phyloP scores from a whole-genome alignment of 2,888 invertebrate species.

The Papilio protenor region DNA sequence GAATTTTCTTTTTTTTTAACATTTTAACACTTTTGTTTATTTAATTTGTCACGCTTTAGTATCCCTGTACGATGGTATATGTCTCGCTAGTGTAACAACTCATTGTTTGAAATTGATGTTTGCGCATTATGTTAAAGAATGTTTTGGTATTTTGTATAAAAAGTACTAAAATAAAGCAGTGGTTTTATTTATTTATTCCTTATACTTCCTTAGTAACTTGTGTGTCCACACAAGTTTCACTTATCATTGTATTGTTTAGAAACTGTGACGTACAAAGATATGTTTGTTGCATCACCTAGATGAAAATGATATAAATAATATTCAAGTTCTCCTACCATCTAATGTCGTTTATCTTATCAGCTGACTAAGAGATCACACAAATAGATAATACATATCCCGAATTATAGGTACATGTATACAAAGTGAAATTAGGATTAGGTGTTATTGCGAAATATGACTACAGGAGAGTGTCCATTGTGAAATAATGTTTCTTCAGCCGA shows the following conservation, averaged over 20 bases:
- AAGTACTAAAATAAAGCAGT: slow-evolving; percentile 57
- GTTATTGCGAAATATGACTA: no score
- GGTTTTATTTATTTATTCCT: slow-evolving; percentile 44
- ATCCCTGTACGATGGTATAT: slow-evolving; percentile 45
- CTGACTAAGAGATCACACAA: background rate
- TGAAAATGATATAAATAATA: background rate
- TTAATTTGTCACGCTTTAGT: slow-evolving; percentile 50
- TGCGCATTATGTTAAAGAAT: slow-evolving; percentile 63
- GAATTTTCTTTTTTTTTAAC: slow-evolving; percentile 29
- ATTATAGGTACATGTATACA: no score
- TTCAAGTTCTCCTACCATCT: no score
- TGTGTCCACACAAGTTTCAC: background rate
- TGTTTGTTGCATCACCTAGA: background rate
- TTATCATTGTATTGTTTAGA: background rate
- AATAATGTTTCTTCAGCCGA: no score
- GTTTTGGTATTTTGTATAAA: slow-evolving; percentile 77
- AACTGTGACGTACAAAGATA: background rate
- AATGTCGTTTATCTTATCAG: background rate
- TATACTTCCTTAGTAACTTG: background rate
- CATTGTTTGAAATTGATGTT: slow-evolving; percentile 59
- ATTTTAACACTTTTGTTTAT: slow-evolving; percentile 45
- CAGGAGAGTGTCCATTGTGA: no score
- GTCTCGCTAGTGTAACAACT: slow-evolving; percentile 52
- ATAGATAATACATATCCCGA: no score
- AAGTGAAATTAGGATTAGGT: no score